A percentile compares a stretch with the other conserved stretches of the same genome.
phyloP scores from a whole-genome alignment of 2,888 invertebrate species.

The Megastigmus dorsalis region DNA sequence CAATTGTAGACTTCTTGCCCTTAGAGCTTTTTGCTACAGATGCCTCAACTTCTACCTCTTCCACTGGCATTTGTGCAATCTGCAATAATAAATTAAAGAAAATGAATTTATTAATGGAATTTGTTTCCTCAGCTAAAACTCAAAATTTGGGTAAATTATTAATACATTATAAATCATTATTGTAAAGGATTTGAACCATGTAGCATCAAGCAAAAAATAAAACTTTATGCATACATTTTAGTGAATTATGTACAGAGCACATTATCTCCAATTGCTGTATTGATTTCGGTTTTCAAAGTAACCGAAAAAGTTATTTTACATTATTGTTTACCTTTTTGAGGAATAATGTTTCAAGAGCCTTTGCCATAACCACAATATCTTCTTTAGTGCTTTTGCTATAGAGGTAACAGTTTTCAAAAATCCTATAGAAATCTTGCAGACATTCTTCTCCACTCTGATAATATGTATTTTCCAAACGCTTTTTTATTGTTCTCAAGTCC shows the following conservation, averaged over 20 bases:
- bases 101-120: too few species aligned
- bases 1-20: constrained; percentile 76
- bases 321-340: constrained; percentile 83
- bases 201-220: too few species aligned
- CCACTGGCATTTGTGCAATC: constrained; percentile 96
- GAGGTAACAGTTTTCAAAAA: constrained; percentile 98
- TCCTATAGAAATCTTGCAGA: constrained; percentile 96
- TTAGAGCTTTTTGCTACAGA: constrained; percentile 82
- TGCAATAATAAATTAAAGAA: too few species aligned
- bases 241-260: too few species aligned
- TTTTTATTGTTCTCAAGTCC: constrained; percentile 98
- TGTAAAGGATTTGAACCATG: too few species aligned
- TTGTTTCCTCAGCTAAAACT: too few species aligned
- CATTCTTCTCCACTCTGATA: constrained; percentile 97
- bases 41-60: constrained; percentile 89
- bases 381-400: constrained; percentile 99
- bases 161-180: too few species aligned
- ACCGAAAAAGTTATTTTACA: too few species aligned
- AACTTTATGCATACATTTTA: too few species aligned
- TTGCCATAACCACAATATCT: constrained; percentile 98
- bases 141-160: too few species aligned
- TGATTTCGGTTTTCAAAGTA: too few species aligned
- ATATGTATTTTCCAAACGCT: constrained; percentile 94
- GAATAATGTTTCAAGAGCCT: constrained; percentile 94
- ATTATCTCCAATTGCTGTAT: too few species aligned